Conservation (phyloP, 2,797 vertebrate genomes). For the Enteromius thamalakanensis region DNA sequence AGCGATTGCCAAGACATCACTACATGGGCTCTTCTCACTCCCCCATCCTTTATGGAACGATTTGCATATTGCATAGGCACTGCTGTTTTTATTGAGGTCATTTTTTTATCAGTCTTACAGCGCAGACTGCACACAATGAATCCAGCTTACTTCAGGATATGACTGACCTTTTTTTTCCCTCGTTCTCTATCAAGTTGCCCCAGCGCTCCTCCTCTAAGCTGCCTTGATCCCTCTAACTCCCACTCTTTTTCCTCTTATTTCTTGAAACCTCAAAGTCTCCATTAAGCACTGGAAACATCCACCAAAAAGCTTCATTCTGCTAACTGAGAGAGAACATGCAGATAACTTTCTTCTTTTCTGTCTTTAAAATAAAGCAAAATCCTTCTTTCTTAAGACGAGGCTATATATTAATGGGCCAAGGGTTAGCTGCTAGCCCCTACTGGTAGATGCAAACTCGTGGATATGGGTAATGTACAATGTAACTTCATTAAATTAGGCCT, state of each 20-base stretch:
- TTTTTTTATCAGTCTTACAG: constrained; percentile 72
- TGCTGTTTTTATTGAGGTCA: constrained; percentile 74
- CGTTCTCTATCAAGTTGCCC: constrained; percentile 43
- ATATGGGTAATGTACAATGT: no score
- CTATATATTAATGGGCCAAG: not conserved
- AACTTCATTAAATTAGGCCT: not conserved
- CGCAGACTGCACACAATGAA: constrained; percentile 70
- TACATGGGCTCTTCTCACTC: constrained; percentile 57
- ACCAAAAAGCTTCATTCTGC: constrained; percentile 7
- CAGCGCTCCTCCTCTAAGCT: constrained; percentile 41
- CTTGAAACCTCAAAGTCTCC: constrained; percentile 29
- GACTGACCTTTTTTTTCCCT: constrained; percentile 69
- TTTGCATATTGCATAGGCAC: constrained; percentile 77
- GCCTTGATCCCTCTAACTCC: constrained; percentile 14
- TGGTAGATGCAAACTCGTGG: not conserved
- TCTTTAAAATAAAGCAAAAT: constrained; percentile 11
- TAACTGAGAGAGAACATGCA: constrained; percentile 14
- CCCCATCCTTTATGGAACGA: constrained; percentile 70
- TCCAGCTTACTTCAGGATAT: constrained; percentile 71
- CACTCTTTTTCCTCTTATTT: constrained; percentile 8
- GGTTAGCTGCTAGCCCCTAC: not conserved
- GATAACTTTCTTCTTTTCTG: not conserved
- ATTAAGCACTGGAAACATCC: constrained; percentile 37
- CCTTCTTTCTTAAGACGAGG: not conserved
- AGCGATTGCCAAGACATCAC: constrained; percentile 67